Evolutionary conservation across 2,797 vertebrate species (phyloP).

Genomic region (Premnoplex brunnescens): DNA sequence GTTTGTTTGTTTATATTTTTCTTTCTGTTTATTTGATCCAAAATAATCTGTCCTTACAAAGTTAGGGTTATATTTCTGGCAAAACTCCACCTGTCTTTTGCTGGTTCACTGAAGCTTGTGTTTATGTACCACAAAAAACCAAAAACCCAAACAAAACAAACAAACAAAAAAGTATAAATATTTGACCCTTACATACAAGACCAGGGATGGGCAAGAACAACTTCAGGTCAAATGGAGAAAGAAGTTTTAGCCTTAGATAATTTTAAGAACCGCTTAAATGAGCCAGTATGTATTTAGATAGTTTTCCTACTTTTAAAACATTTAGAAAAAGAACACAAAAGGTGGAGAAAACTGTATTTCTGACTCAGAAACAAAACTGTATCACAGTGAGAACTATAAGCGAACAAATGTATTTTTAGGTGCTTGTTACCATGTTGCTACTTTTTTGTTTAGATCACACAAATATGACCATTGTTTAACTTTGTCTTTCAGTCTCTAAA

Average conservation of each 20-base stretch:
- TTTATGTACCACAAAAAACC: background rate
- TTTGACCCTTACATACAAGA: background rate
- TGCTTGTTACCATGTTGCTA: background rate
- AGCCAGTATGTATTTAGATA: background rate
- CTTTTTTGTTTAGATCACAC: background rate
- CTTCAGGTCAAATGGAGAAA: background rate
- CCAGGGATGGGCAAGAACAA: background rate
- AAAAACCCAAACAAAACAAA: background rate
- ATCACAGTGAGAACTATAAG: background rate
- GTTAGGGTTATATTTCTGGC: background rate
- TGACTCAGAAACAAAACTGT: background rate
- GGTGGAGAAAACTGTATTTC: background rate
- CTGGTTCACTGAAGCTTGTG: constrained; percentile 21
- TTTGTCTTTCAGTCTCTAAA: background rate
- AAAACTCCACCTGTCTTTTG: background rate
- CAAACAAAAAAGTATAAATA: background rate
- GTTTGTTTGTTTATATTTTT: background rate
- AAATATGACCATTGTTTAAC: background rate
- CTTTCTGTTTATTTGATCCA: background rate
- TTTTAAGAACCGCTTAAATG: background rate
- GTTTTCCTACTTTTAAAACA: background rate
- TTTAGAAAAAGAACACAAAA: background rate
- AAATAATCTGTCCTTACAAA: constrained; percentile 3
- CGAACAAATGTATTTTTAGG: background rate
- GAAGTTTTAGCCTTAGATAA: background rate